Evolutionary conservation across 2,797 vertebrate genomes (phyloP).

Genomic region (Iguana delicatissima): DNA sequence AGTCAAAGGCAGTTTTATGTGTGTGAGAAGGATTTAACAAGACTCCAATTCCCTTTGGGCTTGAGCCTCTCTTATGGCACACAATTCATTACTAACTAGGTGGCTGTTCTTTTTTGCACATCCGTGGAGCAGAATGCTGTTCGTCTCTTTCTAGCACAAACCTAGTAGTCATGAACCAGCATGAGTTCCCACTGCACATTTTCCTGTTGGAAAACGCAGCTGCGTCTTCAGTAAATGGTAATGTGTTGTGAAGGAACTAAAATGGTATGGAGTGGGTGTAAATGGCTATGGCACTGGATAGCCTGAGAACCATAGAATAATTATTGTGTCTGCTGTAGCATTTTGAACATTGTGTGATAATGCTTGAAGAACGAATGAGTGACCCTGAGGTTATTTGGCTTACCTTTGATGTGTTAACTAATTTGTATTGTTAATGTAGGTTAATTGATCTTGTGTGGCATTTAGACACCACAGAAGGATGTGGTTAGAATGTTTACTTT

Average conservation of each 20-base stretch:
- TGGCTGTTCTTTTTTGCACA: constrained; percentile 25
- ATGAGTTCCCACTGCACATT: not conserved
- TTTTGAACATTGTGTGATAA: not conserved
- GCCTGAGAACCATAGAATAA: not conserved
- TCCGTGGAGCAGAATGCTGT: not conserved
- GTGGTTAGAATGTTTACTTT: not conserved
- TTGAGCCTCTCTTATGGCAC: not conserved
- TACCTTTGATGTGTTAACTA: not conserved
- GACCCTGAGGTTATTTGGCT: not conserved
- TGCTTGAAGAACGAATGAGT: constrained; percentile 2
- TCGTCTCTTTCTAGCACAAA: constrained; percentile 12
- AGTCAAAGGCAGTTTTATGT: constrained; percentile 40
- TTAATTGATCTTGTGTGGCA: not conserved
- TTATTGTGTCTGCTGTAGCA: not conserved
- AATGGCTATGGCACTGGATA: not conserved
- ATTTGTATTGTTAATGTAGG: constrained; percentile 2
- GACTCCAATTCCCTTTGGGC: constrained; percentile 31
- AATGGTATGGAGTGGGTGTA: not conserved
- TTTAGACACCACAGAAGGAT: not conserved
- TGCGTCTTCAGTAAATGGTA: not conserved
- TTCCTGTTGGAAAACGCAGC: not conserved
- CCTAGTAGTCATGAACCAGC: constrained; percentile 14
- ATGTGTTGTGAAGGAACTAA: not conserved
- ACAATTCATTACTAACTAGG: constrained; percentile 36
- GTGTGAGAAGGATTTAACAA: constrained; percentile 39